Evolutionary conservation across 2,113 vertebrate species (phyloP).

Genomic region (Megaceryle maxima): DNA sequence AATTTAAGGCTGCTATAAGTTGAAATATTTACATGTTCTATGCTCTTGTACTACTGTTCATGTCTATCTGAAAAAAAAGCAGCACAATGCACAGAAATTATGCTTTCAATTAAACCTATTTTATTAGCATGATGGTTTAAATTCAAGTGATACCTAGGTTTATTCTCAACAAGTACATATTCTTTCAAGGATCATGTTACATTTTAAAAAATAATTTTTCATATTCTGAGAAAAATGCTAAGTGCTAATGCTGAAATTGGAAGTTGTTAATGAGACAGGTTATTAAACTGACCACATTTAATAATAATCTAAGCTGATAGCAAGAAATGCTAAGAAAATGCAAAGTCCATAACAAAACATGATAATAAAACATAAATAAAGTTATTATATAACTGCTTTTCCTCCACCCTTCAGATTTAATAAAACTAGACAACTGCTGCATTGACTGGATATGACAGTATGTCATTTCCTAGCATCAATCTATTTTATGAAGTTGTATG

Average conservation of each 20-base stretch:
- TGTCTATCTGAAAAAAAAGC: background rate
- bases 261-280: background rate
- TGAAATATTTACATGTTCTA: background rate
- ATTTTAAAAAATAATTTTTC: background rate
- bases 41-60: background rate
- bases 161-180: background rate
- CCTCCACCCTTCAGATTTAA: background rate
- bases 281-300: background rate
- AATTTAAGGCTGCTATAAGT: background rate
- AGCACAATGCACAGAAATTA: background rate
- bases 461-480: conserved; percentile 8
- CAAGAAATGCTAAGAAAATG: background rate
- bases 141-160: background rate
- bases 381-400: background rate
- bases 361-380: background rate
- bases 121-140: background rate
- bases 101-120: background rate
- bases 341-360: background rate
- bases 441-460: conserved; percentile 4
- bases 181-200: background rate
- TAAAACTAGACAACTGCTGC: background rate
- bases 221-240: background rate
- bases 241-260: background rate
- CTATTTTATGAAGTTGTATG: conserved; percentile 8
- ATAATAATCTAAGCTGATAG: background rate